Conservation (phyloP, 1,140 invertebrate species). For the Lamellibrachia luymesi region DNA sequence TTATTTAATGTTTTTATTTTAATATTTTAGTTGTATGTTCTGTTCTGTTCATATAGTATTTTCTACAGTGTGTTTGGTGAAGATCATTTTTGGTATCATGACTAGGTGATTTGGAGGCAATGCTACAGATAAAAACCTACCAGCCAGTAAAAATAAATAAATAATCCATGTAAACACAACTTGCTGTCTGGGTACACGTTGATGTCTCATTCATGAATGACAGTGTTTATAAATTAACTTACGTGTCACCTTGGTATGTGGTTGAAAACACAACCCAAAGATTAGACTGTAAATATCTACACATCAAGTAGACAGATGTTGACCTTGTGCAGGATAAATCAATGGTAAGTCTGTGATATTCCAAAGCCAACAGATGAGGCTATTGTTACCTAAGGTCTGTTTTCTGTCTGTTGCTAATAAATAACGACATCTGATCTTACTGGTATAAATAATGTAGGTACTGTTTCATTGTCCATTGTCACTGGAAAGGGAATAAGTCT, state of each 20-base stretch:
- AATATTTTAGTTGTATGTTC: too few species aligned
- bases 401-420: background rate
- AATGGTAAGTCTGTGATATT: background rate
- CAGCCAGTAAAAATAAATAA: background rate
- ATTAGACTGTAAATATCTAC: background rate
- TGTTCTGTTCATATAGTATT: background rate
- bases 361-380: background rate
- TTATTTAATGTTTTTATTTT: too few species aligned
- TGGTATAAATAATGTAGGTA: background rate
- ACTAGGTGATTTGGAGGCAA: background rate
- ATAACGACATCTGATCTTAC: background rate
- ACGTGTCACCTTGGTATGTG: background rate
- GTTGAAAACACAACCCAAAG: background rate
- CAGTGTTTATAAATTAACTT: background rate
- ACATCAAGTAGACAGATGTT: background rate
- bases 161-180: background rate
- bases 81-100: background rate
- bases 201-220: background rate
- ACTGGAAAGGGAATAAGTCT: background rate
- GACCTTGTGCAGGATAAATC: background rate
- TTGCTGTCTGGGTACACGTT: background rate
- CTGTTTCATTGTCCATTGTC: background rate
- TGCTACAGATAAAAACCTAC: background rate
- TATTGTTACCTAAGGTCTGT: background rate
- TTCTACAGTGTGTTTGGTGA: background rate